phyloP scores from a whole-genome alignment of 2,888 invertebrate genomes.

The Nomada goodeniana region DNA sequence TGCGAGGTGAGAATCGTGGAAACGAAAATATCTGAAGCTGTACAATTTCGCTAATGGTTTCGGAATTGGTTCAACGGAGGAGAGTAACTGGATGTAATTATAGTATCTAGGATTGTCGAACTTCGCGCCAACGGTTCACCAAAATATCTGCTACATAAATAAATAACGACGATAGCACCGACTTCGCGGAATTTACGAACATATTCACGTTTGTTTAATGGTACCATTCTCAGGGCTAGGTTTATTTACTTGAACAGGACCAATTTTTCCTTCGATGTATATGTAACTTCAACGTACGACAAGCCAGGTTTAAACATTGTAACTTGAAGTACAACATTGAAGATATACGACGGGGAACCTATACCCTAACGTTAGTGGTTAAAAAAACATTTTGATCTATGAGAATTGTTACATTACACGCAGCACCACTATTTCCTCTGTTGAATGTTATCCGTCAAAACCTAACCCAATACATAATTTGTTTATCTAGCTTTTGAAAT shows the following conservation, averaged over 20 bases:
- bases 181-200: background rate
- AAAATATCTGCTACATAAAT: slow-evolving; percentile 41
- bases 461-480: background rate
- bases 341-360: background rate
- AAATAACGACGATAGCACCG: slow-evolving; percentile 22
- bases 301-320: slow-evolving; percentile 21
- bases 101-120: background rate
- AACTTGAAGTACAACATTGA: background rate
- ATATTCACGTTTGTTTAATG: slow-evolving; percentile 27
- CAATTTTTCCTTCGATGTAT: slow-evolving; percentile 36
- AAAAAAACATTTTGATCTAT: background rate
- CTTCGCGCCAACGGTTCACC: background rate
- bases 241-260: slow-evolving; percentile 41
- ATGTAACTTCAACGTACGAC: slow-evolving; percentile 16
- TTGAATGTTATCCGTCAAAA: background rate
- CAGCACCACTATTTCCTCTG: background rate
- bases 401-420: background rate
- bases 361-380: background rate
- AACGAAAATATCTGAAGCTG: background rate
- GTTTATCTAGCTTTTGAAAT: too few relatives aligned
- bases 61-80: background rate
- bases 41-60: background rate
- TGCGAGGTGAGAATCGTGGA: background rate
- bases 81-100: background rate
- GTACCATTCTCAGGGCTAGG: background rate